A percentile compares a stretch with the other conserved stretches of the same genome.
These are phyloP conservation scores for Sebastes itinus DNA, from an alignment of 2,797 vertebrate species.

Conservation along the genomic window DNA sequence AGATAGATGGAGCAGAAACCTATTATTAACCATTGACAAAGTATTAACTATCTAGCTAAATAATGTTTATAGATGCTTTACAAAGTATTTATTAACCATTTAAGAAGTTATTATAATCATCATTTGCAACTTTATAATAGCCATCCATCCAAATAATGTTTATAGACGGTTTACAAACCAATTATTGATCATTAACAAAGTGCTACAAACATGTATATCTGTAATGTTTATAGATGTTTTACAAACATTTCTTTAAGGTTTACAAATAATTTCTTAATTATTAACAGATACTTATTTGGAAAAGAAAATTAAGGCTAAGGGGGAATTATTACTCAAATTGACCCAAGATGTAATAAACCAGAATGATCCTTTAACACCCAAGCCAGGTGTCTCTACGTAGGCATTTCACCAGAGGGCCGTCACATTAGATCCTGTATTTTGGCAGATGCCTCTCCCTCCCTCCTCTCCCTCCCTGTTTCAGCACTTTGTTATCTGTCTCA, in stretches of 20 bases:
- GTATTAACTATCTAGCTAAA: too few relatives aligned
- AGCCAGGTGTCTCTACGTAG: background rate
- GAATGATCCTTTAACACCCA: background rate
- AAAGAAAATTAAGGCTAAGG: background rate
- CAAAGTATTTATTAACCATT: too few relatives aligned
- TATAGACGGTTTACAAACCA: background rate
- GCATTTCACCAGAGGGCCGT: background rate
- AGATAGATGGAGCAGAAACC: too few relatives aligned
- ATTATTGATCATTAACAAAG: too few relatives aligned
- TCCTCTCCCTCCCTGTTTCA: conserved; percentile 29
- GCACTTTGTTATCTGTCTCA: conserved; percentile 42
- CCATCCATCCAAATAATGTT: background rate
- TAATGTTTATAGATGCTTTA: background rate
- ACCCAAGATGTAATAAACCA: background rate
- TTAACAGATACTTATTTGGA: background rate
- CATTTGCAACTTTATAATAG: background rate
- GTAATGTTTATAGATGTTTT: too few relatives aligned
- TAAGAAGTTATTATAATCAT: background rate
- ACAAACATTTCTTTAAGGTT: background rate
- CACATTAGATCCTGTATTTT: conserved; percentile 24
- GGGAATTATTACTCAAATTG: background rate
- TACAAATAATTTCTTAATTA: background rate
- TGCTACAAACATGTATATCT: too few relatives aligned
- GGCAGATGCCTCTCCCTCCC: background rate
- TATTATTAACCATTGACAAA: too few relatives aligned